phyloP scores from a whole-genome alignment of 2,888 invertebrate species.

The Invenusta paracnida region DNA sequence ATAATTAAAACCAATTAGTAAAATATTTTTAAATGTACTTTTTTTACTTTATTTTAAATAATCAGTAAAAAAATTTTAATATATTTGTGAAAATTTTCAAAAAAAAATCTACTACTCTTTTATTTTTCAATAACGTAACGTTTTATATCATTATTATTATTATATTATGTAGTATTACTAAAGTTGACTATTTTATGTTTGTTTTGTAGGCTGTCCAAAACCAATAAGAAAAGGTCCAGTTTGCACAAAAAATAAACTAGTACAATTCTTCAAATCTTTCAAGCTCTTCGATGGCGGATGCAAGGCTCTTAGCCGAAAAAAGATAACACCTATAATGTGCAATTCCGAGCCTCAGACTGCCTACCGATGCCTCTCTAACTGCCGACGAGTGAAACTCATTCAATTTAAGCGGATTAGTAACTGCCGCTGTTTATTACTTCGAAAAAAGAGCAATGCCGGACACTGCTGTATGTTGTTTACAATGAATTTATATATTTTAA shows the following conservation, averaged over 20 bases:
- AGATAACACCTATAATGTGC: background rate
- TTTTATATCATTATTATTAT: no score
- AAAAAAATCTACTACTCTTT: no score
- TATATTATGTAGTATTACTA: no score
- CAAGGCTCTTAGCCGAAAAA: background rate
- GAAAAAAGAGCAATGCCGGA: background rate
- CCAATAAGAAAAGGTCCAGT: background rate
- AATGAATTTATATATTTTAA: background rate
- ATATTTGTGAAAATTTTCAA: no score
- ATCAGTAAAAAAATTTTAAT: background rate
- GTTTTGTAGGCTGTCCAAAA: background rate
- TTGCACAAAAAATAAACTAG: background rate
- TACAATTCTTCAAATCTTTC: background rate
- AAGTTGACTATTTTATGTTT: background rate
- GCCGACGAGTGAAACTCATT: background rate
- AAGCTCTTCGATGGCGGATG: background rate
- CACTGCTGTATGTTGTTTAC: constrained; percentile 34
- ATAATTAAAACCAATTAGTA: no score
- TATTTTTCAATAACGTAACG: no score
- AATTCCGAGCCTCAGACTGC: background rate
- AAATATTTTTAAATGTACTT: no score
- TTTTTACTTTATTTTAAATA: background rate
- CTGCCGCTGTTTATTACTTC: background rate
- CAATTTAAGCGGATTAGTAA: background rate
- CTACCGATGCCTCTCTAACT: background rate